Conservation (phyloP, 2,888 invertebrate species). For the Penaeus monodon region DNA sequence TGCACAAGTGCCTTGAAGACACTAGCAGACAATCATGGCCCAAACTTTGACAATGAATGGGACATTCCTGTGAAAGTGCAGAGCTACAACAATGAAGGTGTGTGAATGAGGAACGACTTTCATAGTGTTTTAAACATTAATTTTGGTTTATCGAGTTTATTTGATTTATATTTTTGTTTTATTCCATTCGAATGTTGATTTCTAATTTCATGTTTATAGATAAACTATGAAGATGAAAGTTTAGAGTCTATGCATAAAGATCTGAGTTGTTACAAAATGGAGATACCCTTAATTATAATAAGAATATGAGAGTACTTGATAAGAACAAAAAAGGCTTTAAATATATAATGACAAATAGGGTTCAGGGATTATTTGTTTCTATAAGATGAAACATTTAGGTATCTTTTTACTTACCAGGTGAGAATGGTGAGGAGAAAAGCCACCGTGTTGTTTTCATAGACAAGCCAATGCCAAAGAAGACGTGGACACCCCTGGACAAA, state of each 20-base stretch:
- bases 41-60: constrained; percentile 63
- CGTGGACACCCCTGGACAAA: constrained; percentile 60
- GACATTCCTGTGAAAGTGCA: constrained; percentile 58
- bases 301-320: too few species aligned
- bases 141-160: too few species aligned
- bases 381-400: neutral
- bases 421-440: constrained; percentile 37
- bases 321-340: too few species aligned
- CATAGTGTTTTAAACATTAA: too few species aligned
- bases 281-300: too few species aligned
- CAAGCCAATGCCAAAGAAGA: constrained; percentile 60
- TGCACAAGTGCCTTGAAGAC: constrained; percentile 57
- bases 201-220: too few species aligned
- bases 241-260: neutral
- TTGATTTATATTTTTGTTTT: too few species aligned
- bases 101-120: neutral
- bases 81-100: constrained; percentile 45
- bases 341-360: too few species aligned
- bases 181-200: neutral
- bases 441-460: constrained; percentile 62
- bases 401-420: constrained; percentile 43
- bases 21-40: constrained; percentile 60
- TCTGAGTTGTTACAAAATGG: neutral
- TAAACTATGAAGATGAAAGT: too few species aligned
- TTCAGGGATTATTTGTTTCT: too few species aligned